phyloP scores from a whole-genome alignment of 2,888 invertebrate species.

The Scelioninae gen. 2 region DNA sequence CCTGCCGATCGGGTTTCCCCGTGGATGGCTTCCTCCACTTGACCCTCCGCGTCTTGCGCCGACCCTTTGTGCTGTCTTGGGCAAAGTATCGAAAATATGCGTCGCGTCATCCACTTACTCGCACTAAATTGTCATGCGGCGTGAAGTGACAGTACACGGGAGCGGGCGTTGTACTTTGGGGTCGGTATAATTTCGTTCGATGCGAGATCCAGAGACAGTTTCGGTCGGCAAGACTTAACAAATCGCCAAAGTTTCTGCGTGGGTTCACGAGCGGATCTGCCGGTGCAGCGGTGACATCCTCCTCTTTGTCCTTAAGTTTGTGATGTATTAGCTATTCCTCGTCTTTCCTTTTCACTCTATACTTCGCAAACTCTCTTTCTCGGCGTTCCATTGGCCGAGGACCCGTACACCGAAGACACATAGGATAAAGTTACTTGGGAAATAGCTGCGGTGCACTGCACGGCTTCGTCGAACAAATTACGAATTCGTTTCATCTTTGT shows the following conservation, averaged over 20 bases:
- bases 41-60: conserved; percentile 39
- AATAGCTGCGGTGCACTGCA: conserved; percentile 44
- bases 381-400: conserved; percentile 48
- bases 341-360: conserved; percentile 58
- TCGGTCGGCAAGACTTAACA: conserved; percentile 74
- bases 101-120: conserved; percentile 58
- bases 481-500: conserved; percentile 12
- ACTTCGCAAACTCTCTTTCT: conserved; percentile 56
- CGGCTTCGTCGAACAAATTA: conserved; percentile 14
- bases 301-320: conserved; percentile 75
- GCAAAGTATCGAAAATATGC: conserved; percentile 55
- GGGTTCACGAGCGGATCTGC: conserved; percentile 70
- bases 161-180: conserved; percentile 53
- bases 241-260: conserved; percentile 74
- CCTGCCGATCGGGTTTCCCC: conserved; percentile 31
- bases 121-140: conserved; percentile 51
- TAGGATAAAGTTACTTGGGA: conserved; percentile 48
- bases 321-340: conserved; percentile 74
- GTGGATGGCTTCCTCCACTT: conserved; percentile 34
- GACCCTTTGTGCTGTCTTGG: conserved; percentile 50
- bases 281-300: conserved; percentile 72
- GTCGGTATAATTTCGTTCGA: conserved; percentile 66
- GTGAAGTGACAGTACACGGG: conserved; percentile 57
- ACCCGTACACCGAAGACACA: conserved; percentile 40
- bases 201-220: conserved; percentile 72